A percentile compares a stretch with the other conserved stretches of the same genome.
Evolutionary conservation across 2,113 vertebrate species (phyloP).

Genomic region (Mellivora capensis): DNA sequence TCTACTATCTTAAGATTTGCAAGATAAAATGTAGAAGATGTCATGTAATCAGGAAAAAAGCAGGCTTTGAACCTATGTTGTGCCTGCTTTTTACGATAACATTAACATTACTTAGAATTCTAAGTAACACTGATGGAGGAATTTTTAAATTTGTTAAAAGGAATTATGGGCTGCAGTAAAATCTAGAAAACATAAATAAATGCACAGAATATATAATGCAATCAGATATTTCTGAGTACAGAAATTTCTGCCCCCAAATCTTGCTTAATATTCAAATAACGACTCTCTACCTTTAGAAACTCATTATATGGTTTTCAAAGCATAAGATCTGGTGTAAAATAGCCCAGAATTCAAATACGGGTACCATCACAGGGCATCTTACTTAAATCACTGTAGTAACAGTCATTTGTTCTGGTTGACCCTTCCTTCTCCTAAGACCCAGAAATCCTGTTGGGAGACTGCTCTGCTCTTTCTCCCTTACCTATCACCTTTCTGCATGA

Average conservation of each 20-base stretch:
- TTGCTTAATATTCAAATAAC: slow-evolving; percentile 19
- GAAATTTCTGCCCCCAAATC: background rate
- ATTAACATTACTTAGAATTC: slow-evolving; percentile 7
- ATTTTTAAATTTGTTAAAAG: slow-evolving; percentile 42
- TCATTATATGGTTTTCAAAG: slow-evolving; percentile 29
- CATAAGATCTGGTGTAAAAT: background rate
- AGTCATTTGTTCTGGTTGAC: background rate
- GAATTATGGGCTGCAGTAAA: background rate
- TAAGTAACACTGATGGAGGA: background rate
- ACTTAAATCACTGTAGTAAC: background rate
- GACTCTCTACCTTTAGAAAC: background rate
- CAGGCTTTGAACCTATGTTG: background rate
- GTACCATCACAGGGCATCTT: background rate
- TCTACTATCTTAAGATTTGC: background rate
- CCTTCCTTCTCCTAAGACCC: background rate
- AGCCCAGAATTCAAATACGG: slow-evolving; percentile 9
- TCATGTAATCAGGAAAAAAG: background rate
- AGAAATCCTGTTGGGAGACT: background rate
- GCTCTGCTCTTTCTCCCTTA: background rate
- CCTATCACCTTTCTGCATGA: background rate
- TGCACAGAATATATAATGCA: background rate
- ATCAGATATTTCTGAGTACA: background rate
- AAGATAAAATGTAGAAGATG: background rate
- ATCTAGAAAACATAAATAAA: background rate
- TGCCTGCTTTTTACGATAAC: background rate